Conservation (phyloP, 2,113 vertebrate species). For the Microcebus tavaratra region DNA sequence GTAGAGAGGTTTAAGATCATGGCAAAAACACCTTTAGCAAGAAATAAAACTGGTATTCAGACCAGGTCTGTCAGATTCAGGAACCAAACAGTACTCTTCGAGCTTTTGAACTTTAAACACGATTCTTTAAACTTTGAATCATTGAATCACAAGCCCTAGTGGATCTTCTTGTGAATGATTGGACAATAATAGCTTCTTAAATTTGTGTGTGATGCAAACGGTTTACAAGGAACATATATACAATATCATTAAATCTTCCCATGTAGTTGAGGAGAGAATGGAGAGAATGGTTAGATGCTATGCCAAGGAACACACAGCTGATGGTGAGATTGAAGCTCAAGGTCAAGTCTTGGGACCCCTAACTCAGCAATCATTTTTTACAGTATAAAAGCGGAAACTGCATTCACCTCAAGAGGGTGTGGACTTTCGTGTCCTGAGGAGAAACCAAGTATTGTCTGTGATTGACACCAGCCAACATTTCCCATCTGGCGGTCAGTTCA, state of each 20-base stretch:
- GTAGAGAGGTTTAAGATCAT: not conserved
- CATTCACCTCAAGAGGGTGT: not conserved
- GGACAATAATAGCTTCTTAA: not conserved
- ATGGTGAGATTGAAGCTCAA: not conserved
- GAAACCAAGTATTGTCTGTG: accelerated
- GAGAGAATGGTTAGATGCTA: not conserved
- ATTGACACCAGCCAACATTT: accelerated
- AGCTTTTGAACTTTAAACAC: not conserved
- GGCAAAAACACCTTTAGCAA: not conserved
- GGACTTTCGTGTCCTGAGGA: no score
- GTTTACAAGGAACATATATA: not conserved
- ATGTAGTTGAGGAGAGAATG: accelerated
- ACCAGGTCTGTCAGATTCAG: not conserved
- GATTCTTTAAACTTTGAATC: not conserved
- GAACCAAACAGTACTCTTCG: not conserved
- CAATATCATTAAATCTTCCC: not conserved
- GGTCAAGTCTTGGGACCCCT: not conserved
- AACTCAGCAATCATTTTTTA: not conserved
- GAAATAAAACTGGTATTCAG: not conserved
- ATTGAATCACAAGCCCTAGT: not conserved
- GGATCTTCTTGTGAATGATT: not conserved
- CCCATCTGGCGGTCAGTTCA: accelerated
- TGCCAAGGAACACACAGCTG: no score
- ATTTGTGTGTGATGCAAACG: not conserved
- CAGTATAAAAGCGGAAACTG: not conserved